A percentile compares a stretch with the other conserved stretches of the same genome.
Conservation (phyloP, 2,888 invertebrate species). For the Malacosoma neustria region DNA sequence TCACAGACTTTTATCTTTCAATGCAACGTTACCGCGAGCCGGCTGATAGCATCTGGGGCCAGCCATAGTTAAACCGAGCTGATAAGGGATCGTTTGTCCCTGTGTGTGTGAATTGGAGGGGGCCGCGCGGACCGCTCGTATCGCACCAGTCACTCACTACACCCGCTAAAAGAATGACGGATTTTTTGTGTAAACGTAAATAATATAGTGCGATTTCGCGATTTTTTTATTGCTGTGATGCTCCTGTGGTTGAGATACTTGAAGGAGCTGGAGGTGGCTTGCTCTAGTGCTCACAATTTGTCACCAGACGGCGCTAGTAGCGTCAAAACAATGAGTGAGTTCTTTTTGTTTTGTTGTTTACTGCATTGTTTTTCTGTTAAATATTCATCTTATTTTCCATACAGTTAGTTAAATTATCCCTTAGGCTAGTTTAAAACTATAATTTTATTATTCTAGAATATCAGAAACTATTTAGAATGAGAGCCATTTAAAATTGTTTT, state of each 20-base stretch:
- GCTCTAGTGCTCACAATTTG: conserved; percentile 35
- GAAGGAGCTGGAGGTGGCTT: conserved; percentile 63
- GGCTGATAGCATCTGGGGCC: conserved; percentile 67
- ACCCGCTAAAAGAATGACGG: conserved; percentile 72
- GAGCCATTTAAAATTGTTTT: too few species aligned
- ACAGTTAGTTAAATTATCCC: too few species aligned
- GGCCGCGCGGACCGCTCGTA: conserved; percentile 37
- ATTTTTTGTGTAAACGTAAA: conserved; percentile 22
- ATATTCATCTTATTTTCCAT: conserved; percentile 12
- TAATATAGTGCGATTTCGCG: conserved; percentile 7
- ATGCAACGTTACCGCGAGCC: conserved; percentile 74
- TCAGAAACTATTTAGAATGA: too few species aligned
- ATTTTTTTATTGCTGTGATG: conserved; percentile 41
- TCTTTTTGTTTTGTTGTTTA: conserved; percentile 29
- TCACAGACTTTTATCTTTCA: conserved; percentile 73
- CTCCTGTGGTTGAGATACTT: conserved; percentile 67
- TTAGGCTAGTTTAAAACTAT: too few species aligned
- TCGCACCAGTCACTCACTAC: conserved; percentile 66
- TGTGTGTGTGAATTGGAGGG: conserved; percentile 56
- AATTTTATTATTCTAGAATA: too few species aligned
- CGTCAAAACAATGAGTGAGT: conserved; percentile 69
- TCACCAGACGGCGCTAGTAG: conserved; percentile 55
- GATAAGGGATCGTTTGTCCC: conserved; percentile 59
- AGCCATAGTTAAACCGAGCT: conserved; percentile 69
- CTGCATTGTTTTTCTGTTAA: conserved; percentile 17